These are phyloP conservation scores for Zosterops borbonicus DNA, from an alignment of 2,113 vertebrate species.

Conservation along the genomic window DNA sequence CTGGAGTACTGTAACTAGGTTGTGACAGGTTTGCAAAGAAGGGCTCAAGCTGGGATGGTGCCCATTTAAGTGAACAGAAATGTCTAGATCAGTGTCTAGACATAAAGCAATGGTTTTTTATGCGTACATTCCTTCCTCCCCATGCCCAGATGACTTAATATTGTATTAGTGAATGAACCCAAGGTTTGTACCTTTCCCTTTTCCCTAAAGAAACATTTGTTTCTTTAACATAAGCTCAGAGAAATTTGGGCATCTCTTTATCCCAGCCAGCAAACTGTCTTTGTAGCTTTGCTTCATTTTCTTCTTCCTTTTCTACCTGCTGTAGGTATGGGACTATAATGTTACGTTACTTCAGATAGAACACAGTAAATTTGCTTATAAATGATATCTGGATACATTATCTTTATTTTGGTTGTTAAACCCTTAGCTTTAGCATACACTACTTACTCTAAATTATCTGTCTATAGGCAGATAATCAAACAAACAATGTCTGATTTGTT, in stretches of 20 bases:
- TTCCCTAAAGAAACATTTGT: neutral
- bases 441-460: slow-evolving; percentile 19
- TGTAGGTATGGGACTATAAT: neutral
- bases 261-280: neutral
- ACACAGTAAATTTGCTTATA: neutral
- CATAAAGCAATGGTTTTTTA: neutral
- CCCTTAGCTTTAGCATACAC: neutral
- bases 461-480: neutral
- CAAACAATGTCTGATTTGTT: neutral
- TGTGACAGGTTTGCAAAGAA: neutral
- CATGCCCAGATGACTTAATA: neutral
- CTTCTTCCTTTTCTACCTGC: neutral
- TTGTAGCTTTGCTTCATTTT: neutral
- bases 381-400: neutral
- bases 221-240: neutral
- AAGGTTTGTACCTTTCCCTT: neutral
- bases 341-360: neutral
- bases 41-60: neutral
- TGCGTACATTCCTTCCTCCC: rapidly evolving
- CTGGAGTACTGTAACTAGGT: neutral
- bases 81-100: neutral
- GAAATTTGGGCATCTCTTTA: neutral
- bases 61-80: neutral
- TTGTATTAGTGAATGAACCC: neutral
- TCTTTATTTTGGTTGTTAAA: neutral